Evolutionary conservation across 2,888 invertebrate genomes (phyloP), one percentile per base, ranked within the genome.

Genomic region (Neria commutata): DNA sequence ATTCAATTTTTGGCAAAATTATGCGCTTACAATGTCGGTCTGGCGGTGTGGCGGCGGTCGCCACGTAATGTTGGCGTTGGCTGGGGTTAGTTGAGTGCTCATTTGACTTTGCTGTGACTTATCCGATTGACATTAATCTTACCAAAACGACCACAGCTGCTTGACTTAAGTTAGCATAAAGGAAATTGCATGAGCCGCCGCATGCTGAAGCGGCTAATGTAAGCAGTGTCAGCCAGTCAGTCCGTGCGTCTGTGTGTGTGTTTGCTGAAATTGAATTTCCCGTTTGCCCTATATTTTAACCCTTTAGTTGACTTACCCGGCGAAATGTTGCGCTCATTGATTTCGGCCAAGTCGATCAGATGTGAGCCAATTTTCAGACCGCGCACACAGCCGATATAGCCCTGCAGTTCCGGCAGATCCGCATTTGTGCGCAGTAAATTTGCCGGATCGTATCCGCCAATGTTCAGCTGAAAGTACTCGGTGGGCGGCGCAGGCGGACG

Each of bases 401-500:
- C 93, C 57, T 88, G 87, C 21, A 91, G 79, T 47, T 79, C 70
- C 23, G 83, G 77, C 33, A 83, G 80, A 67, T 85, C 83, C 51
- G 82, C 78, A 51, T 86, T 85, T 11, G 86, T 85, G 64, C 86
- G 84, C 58, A 89, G 79, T 69, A 90, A 82, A 64, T 91, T 91
- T 73, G 89, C 88, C 1, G 88, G 85, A 79, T 94, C 93, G 73
- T 90, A 92, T 11, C 94, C 94, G 33, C 94, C 95, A 45, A 95
- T 84, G 80, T 94, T 93, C 72, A 91, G 86, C 83, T 94, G 93
- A 75, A 94, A 93, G 80, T 95, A 95, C 73, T 92, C 91, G 0
- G 91, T 92, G 0, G 94, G 94, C 5, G 93, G 92, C 1, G 94
- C 92, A 23, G 93, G 93, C 3, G 94, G 94, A 63, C 94, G 85